These are phyloP conservation scores for Helostoma temminkii DNA, from an alignment of 2,797 vertebrate species.

Conservation along the genomic window DNA sequence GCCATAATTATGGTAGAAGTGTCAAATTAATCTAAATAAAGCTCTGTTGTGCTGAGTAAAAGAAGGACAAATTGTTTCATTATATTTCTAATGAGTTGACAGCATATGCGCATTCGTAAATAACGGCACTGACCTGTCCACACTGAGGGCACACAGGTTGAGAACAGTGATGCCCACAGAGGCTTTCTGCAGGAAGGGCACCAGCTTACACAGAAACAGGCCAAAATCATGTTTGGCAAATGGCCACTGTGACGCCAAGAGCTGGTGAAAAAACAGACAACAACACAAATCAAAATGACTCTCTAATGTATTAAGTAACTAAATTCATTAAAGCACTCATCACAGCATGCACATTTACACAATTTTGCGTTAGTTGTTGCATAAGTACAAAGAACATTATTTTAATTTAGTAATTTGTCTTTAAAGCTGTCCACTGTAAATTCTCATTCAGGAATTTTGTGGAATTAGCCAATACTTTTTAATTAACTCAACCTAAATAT, in stretches of 20 bases:
- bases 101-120: too few species aligned
- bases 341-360: not conserved
- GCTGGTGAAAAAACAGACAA: conserved; percentile 78
- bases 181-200: conserved; percentile 98
- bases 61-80: not conserved
- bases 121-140: conserved; percentile 90
- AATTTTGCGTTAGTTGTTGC: not conserved
- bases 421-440: not conserved
- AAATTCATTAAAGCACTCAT: not conserved
- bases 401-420: conserved; percentile 10
- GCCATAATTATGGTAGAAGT: conserved; percentile 5
- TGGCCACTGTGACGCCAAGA: conserved; percentile 88
- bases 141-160: conserved; percentile 96
- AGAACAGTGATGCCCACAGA: conserved; percentile 98
- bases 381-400: not conserved
- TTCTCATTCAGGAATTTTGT: too few species aligned
- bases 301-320: not conserved
- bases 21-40: not conserved
- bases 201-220: conserved; percentile 90
- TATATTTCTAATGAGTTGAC: too few species aligned
- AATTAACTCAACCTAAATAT: too few species aligned
- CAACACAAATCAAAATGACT: not conserved
- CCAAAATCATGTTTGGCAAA: conserved; percentile 86
- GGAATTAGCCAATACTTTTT: too few species aligned
- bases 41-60: conserved; percentile 1